Percentiles rank a stretch among this genome's conserved stretches.
phyloP scores from a whole-genome alignment of 2,113 vertebrate species.

The Phainopepla nitens region DNA sequence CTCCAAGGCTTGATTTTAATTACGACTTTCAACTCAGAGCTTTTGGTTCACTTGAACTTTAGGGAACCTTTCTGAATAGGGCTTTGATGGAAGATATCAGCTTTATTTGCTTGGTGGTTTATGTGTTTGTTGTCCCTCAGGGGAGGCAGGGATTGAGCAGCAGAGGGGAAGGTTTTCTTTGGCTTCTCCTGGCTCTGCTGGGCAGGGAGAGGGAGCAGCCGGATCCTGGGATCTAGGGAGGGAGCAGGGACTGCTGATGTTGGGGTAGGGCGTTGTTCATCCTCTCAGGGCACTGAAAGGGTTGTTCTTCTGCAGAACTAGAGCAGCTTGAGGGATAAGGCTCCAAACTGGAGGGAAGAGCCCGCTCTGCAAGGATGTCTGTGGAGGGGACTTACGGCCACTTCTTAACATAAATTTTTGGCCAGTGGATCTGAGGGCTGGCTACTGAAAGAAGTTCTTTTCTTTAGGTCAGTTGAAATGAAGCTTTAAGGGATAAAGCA shows the following conservation, averaged over 20 bases:
- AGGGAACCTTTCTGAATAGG: not conserved
- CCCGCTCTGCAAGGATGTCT: not conserved
- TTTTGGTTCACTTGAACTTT: not conserved
- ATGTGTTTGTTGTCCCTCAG: not conserved
- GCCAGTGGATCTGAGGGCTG: not conserved
- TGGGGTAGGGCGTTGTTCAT: not conserved
- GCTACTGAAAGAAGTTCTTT: not conserved
- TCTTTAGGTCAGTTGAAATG: not conserved
- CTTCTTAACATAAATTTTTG: not conserved
- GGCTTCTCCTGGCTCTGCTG: fast-evolving
- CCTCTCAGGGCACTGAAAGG: not conserved
- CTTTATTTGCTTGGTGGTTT: not conserved
- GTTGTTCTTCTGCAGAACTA: not conserved
- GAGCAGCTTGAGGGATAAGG: not conserved
- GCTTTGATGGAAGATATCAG: not conserved
- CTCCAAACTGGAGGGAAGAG: not conserved
- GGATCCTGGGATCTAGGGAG: not conserved
- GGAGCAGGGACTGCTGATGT: not conserved
- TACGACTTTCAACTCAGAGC: not conserved
- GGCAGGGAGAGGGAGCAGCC: not conserved
- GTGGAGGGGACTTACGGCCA: not conserved
- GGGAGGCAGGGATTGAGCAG: not conserved
- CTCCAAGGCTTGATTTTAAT: not conserved
- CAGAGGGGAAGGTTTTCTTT: not conserved
- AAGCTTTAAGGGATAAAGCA: not conserved